Evolutionary conservation across 2,888 invertebrate genomes (phyloP), one percentile per base, ranked within the genome.

Genomic region (Mellilla xanthometata): DNA sequence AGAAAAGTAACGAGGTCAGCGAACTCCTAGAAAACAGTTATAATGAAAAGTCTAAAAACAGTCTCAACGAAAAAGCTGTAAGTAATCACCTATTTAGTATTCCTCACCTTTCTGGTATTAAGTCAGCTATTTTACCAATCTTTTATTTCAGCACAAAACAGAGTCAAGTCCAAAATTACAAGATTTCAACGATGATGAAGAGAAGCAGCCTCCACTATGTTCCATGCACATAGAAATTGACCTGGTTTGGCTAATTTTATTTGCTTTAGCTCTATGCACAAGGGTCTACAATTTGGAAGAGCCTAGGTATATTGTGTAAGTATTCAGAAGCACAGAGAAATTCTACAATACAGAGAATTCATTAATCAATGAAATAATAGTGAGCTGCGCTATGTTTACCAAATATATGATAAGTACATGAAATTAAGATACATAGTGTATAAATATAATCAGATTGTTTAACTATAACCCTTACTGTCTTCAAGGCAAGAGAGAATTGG

Each of bases 291-390:
- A 93, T 66, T 86, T 98, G 30, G 94, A 95, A 56, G 93, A 96
- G 70, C 98, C 98, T 0, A 92, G 92, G 53, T 94, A 95, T 85
- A 95, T 98, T 68, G 98, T 98, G 97, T 98, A 92, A 93, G 96
- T 93, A 50, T 36, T 7, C 24, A 7, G 4, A n/a, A 24, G 15
- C 3, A 19, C 6, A 19, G 6, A 19, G 3, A 19, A 19, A 19
- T 19, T 3, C 6, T 19, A 27, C 34, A 9, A 43, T 9, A 19
- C n/a, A n/a, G n/a, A n/a, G n/a, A n/a, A n/a, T n/a, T n/a, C n/a
- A n/a, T n/a, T n/a, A n/a, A n/a, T n/a, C n/a, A n/a, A n/a, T n/a
- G n/a, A n/a, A n/a, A n/a, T n/a, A n/a, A n/a, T n/a, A n/a, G n/a
- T n/a, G n/a, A n/a, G n/a, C n/a, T n/a, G n/a, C n/a, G n/a, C n/a